A percentile compares a stretch with the other conserved stretches of the same genome.
Conservation (phyloP, 1,140 invertebrate species). For the Bombus confusus region DNA sequence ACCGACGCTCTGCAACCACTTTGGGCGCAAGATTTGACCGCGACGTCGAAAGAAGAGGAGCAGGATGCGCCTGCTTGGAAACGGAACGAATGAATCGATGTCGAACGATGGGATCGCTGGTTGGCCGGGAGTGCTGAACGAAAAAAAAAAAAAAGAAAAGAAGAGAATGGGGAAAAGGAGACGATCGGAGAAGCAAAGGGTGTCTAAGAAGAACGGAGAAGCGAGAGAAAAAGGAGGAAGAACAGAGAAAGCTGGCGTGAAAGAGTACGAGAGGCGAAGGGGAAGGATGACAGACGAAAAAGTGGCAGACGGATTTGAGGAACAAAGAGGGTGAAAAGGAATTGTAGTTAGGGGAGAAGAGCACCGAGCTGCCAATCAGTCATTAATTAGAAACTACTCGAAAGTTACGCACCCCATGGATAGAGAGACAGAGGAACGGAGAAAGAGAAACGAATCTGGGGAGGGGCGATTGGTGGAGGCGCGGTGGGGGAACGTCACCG, state of each 20-base stretch:
- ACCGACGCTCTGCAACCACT: not conserved
- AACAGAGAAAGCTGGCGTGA: slow-evolving; percentile 42
- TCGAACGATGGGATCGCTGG: slow-evolving; percentile 66
- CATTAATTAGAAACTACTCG: slow-evolving; percentile 76
- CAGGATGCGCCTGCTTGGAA: slow-evolving; percentile 45
- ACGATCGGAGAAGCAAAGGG: slow-evolving; percentile 33
- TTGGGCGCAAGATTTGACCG: slow-evolving; percentile 13
- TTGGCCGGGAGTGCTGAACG: slow-evolving; percentile 22
- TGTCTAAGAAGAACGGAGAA: slow-evolving; percentile 39
- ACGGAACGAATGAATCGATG: slow-evolving; percentile 71
- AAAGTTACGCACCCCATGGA: slow-evolving; percentile 60
- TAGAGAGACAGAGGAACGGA: slow-evolving; percentile 28
- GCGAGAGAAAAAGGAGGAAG: slow-evolving; percentile 27
- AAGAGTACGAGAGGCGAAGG: slow-evolving; percentile 23
- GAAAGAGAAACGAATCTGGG: not conserved
- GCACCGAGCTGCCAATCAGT: slow-evolving; percentile 65
- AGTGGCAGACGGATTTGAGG: slow-evolving; percentile 50
- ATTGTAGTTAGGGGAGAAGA: slow-evolving; percentile 49
- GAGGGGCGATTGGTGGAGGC: not conserved
- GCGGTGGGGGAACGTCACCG: not conserved
- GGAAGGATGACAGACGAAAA: not conserved
- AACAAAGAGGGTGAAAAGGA: slow-evolving; percentile 59
- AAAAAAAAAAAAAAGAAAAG: not conserved
- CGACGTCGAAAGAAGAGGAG: slow-evolving; percentile 10
- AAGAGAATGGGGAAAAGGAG: not conserved